Evolutionary conservation across 30 jellyfish, hydroid and myxozoan species (phyloP), one percentile per base, ranked within the genome.

Genomic region (Hydractinia echinata): DNA sequence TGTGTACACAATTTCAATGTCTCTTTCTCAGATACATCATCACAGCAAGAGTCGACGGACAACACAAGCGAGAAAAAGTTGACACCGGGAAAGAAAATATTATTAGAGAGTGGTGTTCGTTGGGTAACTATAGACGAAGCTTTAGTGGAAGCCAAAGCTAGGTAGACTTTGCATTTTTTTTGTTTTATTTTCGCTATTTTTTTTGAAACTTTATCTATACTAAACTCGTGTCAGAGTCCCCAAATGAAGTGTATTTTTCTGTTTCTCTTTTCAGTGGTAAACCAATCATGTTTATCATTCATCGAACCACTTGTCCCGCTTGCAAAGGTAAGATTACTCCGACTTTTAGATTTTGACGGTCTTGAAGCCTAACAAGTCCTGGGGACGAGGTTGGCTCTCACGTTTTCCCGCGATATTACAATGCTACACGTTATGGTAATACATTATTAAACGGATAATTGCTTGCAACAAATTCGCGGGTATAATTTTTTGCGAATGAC

Each of bases 281-380:
- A 72, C 98, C 98, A 54, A 84, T 87, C 66, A 55, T 92, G 88
- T 71, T 87, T 60, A 71, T 92, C 82, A 82, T 92, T 53, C 98
- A 92, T 76, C 95, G 98, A 5, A 77, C 95, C 5, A 76, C 98
- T 11, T 92, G 98, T 70, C 98, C 96, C 8, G 96, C 98, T 7
- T 92, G 98, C 77, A 92, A 82, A 92, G 98, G 98, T 92, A 73
- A 7, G 62, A 6, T 44, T 13, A 30, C 44, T 51, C 1, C 1
- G 19, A 6, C 74, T 64, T 64, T 30, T 30, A 30, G 1, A 30
- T 30, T 30, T 30, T 1, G 44, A 30, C 44, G 44, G 44, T 30
- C 44, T 30, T 30, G 44, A 30, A 30, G 44, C 44, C 44, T 30
- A 30, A 30, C 44, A 30, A 30, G 44, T 30, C 1, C n/a, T n/a